Conservation (phyloP, 2,888 invertebrate genomes). For the Drosophila robusta region DNA sequence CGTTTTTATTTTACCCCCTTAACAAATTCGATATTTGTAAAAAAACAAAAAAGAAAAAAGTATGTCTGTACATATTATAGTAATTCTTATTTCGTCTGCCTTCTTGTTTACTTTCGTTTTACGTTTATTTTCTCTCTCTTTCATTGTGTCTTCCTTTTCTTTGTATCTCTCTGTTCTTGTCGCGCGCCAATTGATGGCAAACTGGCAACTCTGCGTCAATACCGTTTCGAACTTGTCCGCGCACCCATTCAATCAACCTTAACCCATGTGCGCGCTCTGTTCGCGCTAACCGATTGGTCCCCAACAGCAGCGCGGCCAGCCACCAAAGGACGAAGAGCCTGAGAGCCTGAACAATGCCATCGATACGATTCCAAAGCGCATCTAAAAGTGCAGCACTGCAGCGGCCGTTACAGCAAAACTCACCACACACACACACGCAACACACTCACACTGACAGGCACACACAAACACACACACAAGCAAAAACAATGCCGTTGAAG, state of each 20-base stretch:
- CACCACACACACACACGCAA: slow-evolving; percentile 10
- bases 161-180: slow-evolving; percentile 58
- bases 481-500: slow-evolving; percentile 16
- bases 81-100: slow-evolving; percentile 44
- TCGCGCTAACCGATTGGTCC: slow-evolving; percentile 3
- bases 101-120: slow-evolving; percentile 64
- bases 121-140: slow-evolving; percentile 60
- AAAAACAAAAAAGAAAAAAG: not conserved
- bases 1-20: slow-evolving; percentile 15
- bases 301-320: slow-evolving; percentile 81
- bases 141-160: slow-evolving; percentile 56
- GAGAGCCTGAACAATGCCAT: slow-evolving; percentile 73
- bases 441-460: slow-evolving; percentile 11
- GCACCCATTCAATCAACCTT: slow-evolving; percentile 1
- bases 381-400: slow-evolving; percentile 58
- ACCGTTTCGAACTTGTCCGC: slow-evolving; percentile 12
- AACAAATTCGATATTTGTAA: slow-evolving; percentile 4
- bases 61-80: not conserved
- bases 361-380: slow-evolving; percentile 81
- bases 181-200: slow-evolving; percentile 46
- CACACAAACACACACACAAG: slow-evolving; percentile 25
- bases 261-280: slow-evolving; percentile 6
- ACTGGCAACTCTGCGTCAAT: slow-evolving; percentile 52
- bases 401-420: slow-evolving; percentile 37
- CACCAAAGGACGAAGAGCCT: slow-evolving; percentile 84